Evolutionary conservation across 2,797 vertebrate genomes (phyloP).

Genomic region (Tokudaia tokunoshimensis): DNA sequence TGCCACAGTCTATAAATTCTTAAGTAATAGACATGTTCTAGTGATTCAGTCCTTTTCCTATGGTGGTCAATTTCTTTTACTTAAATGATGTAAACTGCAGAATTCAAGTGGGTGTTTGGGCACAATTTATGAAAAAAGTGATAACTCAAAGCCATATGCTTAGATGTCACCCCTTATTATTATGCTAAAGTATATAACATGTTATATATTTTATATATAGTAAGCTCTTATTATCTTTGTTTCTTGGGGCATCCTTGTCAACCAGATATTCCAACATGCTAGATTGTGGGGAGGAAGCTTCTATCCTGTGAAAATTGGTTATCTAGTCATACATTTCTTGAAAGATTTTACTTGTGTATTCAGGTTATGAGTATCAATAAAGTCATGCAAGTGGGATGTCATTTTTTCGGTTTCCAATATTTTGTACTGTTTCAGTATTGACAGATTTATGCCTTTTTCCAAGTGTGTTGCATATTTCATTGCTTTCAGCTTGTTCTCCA

Average conservation of each 20-base stretch:
- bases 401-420: background rate
- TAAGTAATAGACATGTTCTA: constrained; percentile 2
- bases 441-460: background rate
- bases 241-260: background rate
- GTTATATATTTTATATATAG: background rate
- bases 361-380: background rate
- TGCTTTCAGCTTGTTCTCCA: background rate
- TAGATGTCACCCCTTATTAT: background rate
- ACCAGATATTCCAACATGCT: background rate
- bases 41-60: constrained; percentile 19
- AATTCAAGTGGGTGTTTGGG: background rate
- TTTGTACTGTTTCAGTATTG: background rate
- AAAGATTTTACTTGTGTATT: background rate
- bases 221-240: background rate
- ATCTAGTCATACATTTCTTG: background rate
- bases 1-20: constrained; percentile 1
- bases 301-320: background rate
- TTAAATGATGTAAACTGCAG: background rate
- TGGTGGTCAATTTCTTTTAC: background rate
- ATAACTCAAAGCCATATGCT: background rate
- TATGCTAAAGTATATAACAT: background rate
- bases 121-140: background rate
- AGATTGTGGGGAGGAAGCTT: background rate
- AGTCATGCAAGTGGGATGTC: background rate
- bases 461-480: background rate